Evolutionary conservation across 2,888 invertebrate genomes (phyloP).

Genomic region (Nasonia oneida): DNA sequence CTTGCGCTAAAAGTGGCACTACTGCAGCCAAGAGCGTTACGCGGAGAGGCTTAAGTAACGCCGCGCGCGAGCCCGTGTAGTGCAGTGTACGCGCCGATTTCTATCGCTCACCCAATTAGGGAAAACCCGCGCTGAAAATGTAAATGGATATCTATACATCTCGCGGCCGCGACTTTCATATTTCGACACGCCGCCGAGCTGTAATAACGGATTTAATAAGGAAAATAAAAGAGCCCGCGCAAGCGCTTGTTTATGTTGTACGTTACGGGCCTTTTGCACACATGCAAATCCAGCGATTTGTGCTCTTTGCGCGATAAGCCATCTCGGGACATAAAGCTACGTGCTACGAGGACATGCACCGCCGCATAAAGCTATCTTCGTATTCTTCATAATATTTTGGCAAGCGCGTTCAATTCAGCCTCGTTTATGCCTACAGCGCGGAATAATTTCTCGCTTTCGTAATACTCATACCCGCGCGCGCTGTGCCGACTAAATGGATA

Average conservation of each 20-base stretch:
- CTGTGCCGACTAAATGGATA: not conserved
- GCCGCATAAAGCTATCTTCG: not conserved
- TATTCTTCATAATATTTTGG: not conserved
- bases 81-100: constrained; percentile 40
- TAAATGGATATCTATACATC: constrained; percentile 52
- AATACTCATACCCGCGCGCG: not conserved
- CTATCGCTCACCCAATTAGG: constrained; percentile 61
- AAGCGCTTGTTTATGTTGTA: not conserved
- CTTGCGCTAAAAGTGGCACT: constrained; percentile 59
- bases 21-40: constrained; percentile 18
- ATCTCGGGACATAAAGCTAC: not conserved
- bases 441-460: not conserved
- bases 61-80: not conserved
- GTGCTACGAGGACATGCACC: not conserved
- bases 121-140: constrained; percentile 54
- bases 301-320: constrained; percentile 17
- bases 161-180: constrained; percentile 41
- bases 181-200: constrained; percentile 34
- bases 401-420: not conserved
- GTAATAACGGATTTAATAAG: constrained; percentile 36
- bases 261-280: not conserved
- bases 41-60: constrained; percentile 37
- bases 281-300: constrained; percentile 41
- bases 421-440: not conserved
- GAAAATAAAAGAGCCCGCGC: constrained; percentile 23